Evolutionary conservation across 1,140 invertebrate species (phyloP).

Genomic region (Saccostrea echinata): DNA sequence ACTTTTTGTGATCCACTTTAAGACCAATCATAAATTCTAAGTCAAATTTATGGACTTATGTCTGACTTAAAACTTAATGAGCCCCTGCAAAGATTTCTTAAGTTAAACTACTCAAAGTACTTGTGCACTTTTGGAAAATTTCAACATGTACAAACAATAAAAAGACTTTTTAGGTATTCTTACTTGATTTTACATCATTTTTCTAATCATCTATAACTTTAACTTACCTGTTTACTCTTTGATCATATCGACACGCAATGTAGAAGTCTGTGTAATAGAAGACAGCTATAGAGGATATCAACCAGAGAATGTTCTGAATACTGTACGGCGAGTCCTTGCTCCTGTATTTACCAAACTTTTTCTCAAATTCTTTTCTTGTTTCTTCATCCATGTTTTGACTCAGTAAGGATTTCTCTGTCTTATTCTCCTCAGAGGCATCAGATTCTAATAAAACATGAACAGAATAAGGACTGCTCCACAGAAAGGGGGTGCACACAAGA

Average conservation of each 20-base stretch:
- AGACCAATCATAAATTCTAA: too few species aligned
- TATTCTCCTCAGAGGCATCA: not conserved
- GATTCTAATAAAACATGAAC: not conserved
- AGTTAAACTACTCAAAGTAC: too few species aligned
- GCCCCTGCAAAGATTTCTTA: too few species aligned
- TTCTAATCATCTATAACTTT: too few species aligned
- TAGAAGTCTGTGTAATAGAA: slow-evolving; percentile 75
- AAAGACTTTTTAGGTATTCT: too few species aligned
- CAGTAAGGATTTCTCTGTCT: not conserved
- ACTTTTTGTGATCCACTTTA: too few species aligned
- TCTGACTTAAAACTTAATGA: too few species aligned
- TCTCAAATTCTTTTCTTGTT: slow-evolving; percentile 65
- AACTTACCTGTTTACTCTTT: slow-evolving; percentile 70
- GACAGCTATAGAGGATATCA: slow-evolving; percentile 68
- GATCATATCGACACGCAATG: slow-evolving; percentile 68
- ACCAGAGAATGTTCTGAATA: slow-evolving; percentile 72
- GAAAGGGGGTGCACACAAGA: not conserved
- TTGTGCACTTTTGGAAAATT: too few species aligned
- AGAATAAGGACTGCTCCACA: not conserved
- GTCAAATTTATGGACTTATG: too few species aligned
- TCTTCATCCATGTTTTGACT: slow-evolving; percentile 62
- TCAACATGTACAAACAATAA: too few species aligned
- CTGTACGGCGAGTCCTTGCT: slow-evolving; percentile 68
- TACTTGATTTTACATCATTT: too few species aligned
- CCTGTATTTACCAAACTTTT: slow-evolving; percentile 62